Conservation (phyloP, 2,888 invertebrate species). For the Hemistola chrysoprasaria region DNA sequence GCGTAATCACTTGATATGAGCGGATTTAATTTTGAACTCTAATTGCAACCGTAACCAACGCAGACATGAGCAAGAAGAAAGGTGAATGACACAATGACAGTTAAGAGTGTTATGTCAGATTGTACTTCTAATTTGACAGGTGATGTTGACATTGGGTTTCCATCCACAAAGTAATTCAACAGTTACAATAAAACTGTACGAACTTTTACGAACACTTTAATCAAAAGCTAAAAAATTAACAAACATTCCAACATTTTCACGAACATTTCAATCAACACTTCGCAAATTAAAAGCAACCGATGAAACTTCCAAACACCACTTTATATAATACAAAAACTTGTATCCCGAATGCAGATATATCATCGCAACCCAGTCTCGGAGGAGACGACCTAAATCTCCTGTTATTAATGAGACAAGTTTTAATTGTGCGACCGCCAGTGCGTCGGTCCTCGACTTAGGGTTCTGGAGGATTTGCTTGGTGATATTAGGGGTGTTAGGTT, state of each 20-base stretch:
- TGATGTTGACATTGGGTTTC: no score
- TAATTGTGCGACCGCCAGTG: conserved; percentile 52
- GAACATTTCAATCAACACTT: conserved; percentile 2
- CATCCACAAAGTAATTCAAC: no score
- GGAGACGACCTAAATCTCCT: conserved; percentile 55
- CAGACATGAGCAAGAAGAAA: no score
- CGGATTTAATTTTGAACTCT: no score
- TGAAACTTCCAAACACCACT: conserved; percentile 19
- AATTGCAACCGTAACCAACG: no score
- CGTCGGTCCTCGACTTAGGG: conserved; percentile 32
- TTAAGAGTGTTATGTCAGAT: no score
- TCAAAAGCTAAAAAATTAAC: no score
- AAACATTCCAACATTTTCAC: neutral
- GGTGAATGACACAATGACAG: no score
- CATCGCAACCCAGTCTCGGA: conserved; percentile 27
- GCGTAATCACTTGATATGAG: no score
- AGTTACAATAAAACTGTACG: no score
- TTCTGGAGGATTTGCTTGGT: conserved; percentile 8
- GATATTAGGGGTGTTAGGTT: conserved; percentile 9
- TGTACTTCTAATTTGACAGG: no score
- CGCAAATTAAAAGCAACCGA: conserved; percentile 10
- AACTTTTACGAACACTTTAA: no score
- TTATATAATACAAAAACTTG: conserved; percentile 37
- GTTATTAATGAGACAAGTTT: conserved; percentile 70
- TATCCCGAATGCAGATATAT: conserved; percentile 37